Percentiles rank a stretch among this genome's conserved stretches.
Conservation (phyloP, 2,797 vertebrate genomes). For the Limnodromus scolopaceus region DNA sequence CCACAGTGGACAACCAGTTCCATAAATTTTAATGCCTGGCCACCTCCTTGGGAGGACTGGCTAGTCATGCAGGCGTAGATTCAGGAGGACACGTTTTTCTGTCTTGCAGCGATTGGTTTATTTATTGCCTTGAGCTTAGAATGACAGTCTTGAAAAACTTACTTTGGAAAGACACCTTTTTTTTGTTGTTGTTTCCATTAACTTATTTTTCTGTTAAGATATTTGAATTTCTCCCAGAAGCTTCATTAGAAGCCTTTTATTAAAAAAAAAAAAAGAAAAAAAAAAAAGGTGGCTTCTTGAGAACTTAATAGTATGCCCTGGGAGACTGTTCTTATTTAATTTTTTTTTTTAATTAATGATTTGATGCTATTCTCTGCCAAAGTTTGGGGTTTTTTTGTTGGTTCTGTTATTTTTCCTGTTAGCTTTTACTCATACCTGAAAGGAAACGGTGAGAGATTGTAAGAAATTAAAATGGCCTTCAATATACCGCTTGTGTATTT, state of each 20-base stretch:
- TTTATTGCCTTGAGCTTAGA: slow-evolving; percentile 56
- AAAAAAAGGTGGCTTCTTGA: neutral
- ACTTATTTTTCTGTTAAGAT: slow-evolving; percentile 49
- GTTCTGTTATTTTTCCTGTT: neutral
- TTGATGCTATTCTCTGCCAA: slow-evolving; percentile 49
- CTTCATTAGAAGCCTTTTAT: neutral
- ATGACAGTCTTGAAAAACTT: slow-evolving; percentile 6
- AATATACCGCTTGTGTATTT: neutral
- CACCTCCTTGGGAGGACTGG: neutral
- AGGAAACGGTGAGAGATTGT: neutral
- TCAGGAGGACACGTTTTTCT: neutral
- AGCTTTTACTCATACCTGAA: slow-evolving; percentile 9
- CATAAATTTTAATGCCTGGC: neutral
- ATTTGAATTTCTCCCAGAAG: slow-evolving; percentile 21
- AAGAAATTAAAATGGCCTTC: slow-evolving; percentile 47
- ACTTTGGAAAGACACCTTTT: neutral
- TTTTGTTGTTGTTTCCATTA: slow-evolving; percentile 1
- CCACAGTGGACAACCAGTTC: neutral
- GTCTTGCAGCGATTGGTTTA: neutral
- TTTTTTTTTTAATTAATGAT: neutral
- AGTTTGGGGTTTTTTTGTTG: neutral
- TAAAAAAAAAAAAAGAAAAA: neutral
- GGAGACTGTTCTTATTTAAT: slow-evolving; percentile 44
- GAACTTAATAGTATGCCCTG: slow-evolving; percentile 14
- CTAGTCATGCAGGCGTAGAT: neutral